These are phyloP conservation scores for Camelus dromedarius DNA, from an alignment of 2,113 vertebrate species.

Conservation along the genomic window DNA sequence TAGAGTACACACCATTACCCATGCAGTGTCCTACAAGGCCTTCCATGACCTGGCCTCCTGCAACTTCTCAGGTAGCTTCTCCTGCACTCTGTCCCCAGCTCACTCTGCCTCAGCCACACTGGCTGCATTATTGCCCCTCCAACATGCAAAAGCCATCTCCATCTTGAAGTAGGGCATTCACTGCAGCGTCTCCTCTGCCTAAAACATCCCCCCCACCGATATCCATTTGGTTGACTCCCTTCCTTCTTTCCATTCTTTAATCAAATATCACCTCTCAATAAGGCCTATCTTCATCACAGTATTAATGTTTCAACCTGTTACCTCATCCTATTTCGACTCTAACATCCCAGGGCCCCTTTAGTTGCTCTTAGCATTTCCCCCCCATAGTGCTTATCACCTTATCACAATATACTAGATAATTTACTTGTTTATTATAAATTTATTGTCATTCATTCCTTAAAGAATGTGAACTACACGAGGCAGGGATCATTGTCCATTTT, in stretches of 20 bases:
- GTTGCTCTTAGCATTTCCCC: background rate
- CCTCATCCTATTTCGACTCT: background rate
- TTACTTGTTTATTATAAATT: constrained; percentile 18
- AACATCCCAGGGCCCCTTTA: accelerated
- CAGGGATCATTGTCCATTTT: background rate
- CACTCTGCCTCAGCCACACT: background rate
- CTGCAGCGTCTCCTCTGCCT: background rate
- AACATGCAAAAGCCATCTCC: background rate
- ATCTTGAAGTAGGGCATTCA: background rate
- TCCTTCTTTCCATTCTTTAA: background rate
- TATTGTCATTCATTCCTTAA: background rate
- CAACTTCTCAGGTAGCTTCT: background rate
- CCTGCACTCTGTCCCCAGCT: accelerated
- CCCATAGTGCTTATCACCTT: background rate
- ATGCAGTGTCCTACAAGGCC: background rate
- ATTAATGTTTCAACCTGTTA: background rate
- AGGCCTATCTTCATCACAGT: background rate
- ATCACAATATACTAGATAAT: background rate
- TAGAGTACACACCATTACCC: background rate
- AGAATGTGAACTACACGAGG: background rate
- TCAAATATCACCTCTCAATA: background rate
- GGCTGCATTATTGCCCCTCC: background rate
- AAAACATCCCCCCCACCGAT: background rate
- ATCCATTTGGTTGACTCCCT: background rate
- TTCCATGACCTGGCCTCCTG: too few species aligned